Evolutionary conservation across 2,113 vertebrate species (phyloP).

Genomic region (Oreochromis aureus): DNA sequence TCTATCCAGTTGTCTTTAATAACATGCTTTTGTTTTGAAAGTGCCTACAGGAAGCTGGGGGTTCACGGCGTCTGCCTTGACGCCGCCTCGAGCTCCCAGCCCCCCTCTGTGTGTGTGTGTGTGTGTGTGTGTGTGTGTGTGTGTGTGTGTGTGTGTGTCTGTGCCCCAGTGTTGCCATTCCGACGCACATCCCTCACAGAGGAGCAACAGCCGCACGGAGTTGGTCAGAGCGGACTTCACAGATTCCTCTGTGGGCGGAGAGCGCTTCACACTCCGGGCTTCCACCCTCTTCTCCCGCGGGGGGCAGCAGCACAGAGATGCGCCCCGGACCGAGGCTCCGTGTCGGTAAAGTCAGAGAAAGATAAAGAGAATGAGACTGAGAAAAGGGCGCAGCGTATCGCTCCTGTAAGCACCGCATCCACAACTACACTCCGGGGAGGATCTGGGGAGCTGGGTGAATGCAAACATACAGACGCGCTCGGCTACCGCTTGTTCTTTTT

Average conservation of each 20-base stretch:
- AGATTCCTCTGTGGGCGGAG: not conserved
- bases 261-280: not conserved
- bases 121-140: not conserved
- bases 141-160: not conserved
- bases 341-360: constrained; percentile 29
- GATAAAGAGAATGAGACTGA: constrained; percentile 30
- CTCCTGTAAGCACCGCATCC: not conserved
- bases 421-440: not conserved
- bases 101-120: not conserved
- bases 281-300: not conserved
- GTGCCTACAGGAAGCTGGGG: not conserved
- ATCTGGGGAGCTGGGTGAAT: constrained; percentile 2
- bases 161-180: constrained; percentile 63
- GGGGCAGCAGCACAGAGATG: constrained; percentile 10
- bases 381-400: constrained; percentile 20
- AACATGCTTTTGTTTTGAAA: constrained; percentile 16
- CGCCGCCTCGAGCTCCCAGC: not conserved
- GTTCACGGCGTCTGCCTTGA: not conserved
- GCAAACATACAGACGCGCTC: not conserved
- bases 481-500: not conserved
- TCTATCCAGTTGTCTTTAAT: not conserved
- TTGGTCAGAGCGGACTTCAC: constrained; percentile 23
- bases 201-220: constrained; percentile 69
- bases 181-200: constrained; percentile 64
- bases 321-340: constrained; percentile 30